These are phyloP conservation scores for Harpalus rufipes DNA, from an alignment of 2,888 invertebrate genomes.

Conservation along the genomic window DNA sequence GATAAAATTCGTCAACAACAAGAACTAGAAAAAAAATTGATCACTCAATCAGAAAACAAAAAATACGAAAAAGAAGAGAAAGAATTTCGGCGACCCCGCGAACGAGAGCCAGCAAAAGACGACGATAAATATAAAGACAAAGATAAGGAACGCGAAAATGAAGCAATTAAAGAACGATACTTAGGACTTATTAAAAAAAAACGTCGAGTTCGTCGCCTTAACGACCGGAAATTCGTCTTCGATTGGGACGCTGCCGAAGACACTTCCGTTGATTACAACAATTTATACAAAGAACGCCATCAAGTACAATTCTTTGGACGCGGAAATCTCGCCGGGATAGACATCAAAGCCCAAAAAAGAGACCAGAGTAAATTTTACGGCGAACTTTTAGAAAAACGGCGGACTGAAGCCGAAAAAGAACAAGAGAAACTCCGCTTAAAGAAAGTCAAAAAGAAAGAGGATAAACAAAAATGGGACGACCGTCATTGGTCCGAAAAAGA, in stretches of 20 bases:
- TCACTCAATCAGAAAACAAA: conserved; percentile 71
- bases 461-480: conserved; percentile 99
- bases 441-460: conserved; percentile 96
- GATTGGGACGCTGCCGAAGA: conserved; percentile 99
- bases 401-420: conserved; percentile 97
- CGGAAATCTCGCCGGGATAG: conserved; percentile 98
- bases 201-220: conserved; percentile 93
- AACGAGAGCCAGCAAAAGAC: conserved; percentile 75
- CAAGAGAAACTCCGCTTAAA: conserved; percentile 96
- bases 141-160: conserved; percentile 94
- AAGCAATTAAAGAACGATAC: conserved; percentile 97
- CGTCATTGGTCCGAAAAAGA: conserved; percentile 99
- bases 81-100: conserved; percentile 76
- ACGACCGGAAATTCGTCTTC: conserved; percentile 99
- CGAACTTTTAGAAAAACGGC: conserved; percentile 93
- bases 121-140: conserved; percentile 83
- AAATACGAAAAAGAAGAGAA: conserved; percentile 74
- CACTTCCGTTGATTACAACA: conserved; percentile 98
- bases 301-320: conserved; percentile 99
- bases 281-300: conserved; percentile 96
- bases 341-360: conserved; percentile 96
- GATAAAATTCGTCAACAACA: conserved; percentile 87
- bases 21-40: conserved; percentile 81
- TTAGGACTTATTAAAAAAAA: conserved; percentile 96
- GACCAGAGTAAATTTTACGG: conserved; percentile 99